Conservation (phyloP, 2,113 vertebrate species). For the Willisornis vidua region DNA sequence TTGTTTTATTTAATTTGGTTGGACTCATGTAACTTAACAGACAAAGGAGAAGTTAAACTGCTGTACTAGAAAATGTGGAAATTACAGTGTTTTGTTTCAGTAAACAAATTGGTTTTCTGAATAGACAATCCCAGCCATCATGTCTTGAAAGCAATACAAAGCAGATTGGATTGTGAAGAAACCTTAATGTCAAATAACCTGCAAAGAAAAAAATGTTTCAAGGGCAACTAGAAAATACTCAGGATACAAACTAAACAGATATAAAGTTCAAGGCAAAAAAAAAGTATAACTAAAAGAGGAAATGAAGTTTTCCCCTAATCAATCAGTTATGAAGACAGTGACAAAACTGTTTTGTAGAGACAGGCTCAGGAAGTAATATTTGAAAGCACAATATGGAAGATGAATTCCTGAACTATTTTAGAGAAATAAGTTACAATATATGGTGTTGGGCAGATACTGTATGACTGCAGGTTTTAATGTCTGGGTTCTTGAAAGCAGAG, state of each 20-base stretch:
- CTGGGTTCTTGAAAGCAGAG: not conserved
- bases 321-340: not conserved
- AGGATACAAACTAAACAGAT: constrained; percentile 48
- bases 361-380: not conserved
- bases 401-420: not conserved
- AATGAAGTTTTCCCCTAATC: not conserved
- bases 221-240: constrained; percentile 25
- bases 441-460: not conserved
- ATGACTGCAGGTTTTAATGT: not conserved
- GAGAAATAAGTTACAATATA: not conserved
- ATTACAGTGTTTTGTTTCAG: constrained; percentile 69
- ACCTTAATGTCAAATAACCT: constrained; percentile 35
- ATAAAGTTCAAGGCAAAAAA: not conserved
- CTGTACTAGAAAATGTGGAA: constrained; percentile 53
- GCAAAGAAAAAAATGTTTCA: constrained; percentile 23
- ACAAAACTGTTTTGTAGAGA: constrained; percentile 5
- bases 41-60: constrained; percentile 49
- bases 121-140: constrained; percentile 24
- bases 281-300: not conserved
- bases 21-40: not conserved
- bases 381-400: not conserved
- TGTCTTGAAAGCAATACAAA: constrained; percentile 51
- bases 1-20: constrained; percentile 33
- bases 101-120: constrained; percentile 59
- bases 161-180: constrained; percentile 36